Conservation (phyloP, 1,140 invertebrate genomes). For the Chironomus tepperi region DNA sequence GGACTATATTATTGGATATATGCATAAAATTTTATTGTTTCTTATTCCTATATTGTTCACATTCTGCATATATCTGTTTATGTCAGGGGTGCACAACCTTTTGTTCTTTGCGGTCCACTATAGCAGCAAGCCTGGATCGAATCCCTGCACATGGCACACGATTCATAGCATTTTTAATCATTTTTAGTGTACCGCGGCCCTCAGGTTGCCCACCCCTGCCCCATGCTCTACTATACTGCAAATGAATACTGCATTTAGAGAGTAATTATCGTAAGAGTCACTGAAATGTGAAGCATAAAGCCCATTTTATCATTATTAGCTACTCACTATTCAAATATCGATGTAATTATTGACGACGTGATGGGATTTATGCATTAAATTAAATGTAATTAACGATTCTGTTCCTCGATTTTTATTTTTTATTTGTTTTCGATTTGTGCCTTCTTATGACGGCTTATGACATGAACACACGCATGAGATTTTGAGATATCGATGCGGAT, state of each 20-base stretch:
- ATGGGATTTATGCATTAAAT: background rate
- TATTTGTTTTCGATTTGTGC: too few relatives aligned
- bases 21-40: conserved; percentile 15
- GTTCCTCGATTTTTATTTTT: background rate
- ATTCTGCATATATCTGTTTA: background rate
- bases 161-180: too few relatives aligned
- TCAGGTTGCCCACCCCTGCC: too few relatives aligned
- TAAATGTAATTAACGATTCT: background rate
- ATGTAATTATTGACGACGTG: background rate
- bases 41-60: background rate
- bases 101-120: too few relatives aligned
- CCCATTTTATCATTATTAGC: background rate
- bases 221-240: too few relatives aligned
- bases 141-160: too few relatives aligned
- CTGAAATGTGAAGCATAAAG: conserved; percentile 4
- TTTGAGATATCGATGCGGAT: too few relatives aligned
- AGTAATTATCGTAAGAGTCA: background rate
- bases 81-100: too few relatives aligned
- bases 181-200: too few relatives aligned
- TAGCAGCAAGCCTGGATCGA: too few relatives aligned
- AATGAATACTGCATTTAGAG: background rate
- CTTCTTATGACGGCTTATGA: too few relatives aligned
- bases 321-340: background rate
- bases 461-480: too few relatives aligned
- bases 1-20: background rate